A percentile compares a stretch with the other conserved stretches of the same genome.
Conservation (phyloP, 2,113 vertebrate genomes). For the Tetrao urogallus region DNA sequence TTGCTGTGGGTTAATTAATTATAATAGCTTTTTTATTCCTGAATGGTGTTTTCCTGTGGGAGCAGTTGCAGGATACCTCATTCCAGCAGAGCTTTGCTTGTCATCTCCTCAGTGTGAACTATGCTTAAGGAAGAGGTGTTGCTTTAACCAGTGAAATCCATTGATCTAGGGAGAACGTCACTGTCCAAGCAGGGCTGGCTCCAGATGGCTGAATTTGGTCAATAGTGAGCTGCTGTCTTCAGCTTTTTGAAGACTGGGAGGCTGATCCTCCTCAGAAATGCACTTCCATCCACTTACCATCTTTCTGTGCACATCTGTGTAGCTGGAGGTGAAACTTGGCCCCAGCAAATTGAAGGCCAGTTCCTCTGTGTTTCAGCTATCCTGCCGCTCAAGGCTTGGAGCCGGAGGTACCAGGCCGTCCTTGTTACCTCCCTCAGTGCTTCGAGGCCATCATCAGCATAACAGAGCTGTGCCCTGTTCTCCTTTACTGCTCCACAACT, state of each 20-base stretch:
- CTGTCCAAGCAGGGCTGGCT: neutral
- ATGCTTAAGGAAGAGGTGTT: neutral
- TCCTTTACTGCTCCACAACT: accelerated
- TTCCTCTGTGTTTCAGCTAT: neutral
- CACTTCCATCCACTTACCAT: neutral
- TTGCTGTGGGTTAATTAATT: slow-evolving; percentile 8
- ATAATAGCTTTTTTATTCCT: neutral
- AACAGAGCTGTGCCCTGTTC: neutral
- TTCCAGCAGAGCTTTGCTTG: neutral
- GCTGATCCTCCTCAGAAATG: neutral
- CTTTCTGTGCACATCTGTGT: neutral
- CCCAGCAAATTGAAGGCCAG: neutral
- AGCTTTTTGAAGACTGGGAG: neutral
- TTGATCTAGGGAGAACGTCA: neutral
- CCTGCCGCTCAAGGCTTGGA: neutral
- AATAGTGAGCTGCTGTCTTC: neutral
- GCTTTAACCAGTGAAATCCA: neutral
- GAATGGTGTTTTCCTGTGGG: neutral
- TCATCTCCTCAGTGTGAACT: neutral
- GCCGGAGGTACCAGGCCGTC: neutral
- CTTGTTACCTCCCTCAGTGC: neutral
- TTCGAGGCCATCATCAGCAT: accelerated
- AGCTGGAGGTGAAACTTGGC: neutral
- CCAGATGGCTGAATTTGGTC: accelerated
- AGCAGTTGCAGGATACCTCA: neutral